Evolutionary conservation across 2,888 invertebrate genomes (phyloP).

Genomic region (Pilophorus perplexus): DNA sequence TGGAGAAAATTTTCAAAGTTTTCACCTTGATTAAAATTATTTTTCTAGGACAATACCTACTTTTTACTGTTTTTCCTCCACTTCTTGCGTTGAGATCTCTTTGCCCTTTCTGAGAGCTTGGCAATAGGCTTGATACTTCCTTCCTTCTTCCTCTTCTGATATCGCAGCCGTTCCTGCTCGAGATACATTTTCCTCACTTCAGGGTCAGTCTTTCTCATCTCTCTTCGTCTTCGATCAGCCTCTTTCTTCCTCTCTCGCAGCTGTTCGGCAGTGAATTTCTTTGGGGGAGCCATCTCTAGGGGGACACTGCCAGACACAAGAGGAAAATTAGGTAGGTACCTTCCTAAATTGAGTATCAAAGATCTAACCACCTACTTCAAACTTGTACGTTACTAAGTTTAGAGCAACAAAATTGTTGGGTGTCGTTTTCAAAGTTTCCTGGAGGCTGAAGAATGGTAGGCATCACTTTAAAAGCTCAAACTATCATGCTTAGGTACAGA

Average conservation of each 20-base stretch:
- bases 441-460: too few relatives aligned
- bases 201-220: constrained; percentile 14
- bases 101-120: constrained; percentile 18
- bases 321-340: background rate
- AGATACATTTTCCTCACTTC: constrained; percentile 14
- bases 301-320: background rate
- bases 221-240: constrained; percentile 26
- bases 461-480: too few relatives aligned
- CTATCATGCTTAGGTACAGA: too few relatives aligned
- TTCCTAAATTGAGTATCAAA: background rate
- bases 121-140: constrained; percentile 19
- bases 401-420: background rate
- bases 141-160: constrained; percentile 5
- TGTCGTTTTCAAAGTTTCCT: too few relatives aligned
- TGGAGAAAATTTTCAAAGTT: background rate
- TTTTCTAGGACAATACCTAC: background rate
- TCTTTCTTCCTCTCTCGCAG: constrained; percentile 21
- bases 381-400: background rate
- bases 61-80: constrained; percentile 29
- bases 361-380: background rate
- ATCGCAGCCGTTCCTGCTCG: constrained; percentile 15
- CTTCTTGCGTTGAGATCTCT: constrained; percentile 19
- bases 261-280: constrained; percentile 16
- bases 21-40: constrained; percentile 3
- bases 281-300: constrained; percentile 8